These are phyloP conservation scores for Molothrus aeneus DNA, from an alignment of 2,797 vertebrate species.

Conservation along the genomic window DNA sequence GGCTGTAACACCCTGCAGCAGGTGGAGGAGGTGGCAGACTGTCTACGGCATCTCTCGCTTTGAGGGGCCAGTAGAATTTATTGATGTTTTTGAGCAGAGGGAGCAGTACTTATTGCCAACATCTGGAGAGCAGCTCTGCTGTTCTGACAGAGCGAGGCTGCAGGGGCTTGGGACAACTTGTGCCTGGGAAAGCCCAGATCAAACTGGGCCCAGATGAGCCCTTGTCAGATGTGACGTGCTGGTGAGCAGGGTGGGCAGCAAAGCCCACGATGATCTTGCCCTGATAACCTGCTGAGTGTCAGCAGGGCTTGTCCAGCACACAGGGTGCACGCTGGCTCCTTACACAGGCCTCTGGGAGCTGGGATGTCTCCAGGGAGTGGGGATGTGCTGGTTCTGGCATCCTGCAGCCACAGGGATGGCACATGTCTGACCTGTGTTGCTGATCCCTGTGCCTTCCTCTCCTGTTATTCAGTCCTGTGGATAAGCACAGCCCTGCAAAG, in stretches of 20 bases:
- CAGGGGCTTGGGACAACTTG: fast-evolving
- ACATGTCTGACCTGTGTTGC: not conserved
- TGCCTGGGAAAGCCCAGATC: not conserved
- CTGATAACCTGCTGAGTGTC: not conserved
- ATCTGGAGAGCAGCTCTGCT: conserved; percentile 8
- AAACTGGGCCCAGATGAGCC: not conserved
- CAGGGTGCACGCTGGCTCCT: not conserved
- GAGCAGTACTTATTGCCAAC: not conserved
- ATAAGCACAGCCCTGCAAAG: not conserved
- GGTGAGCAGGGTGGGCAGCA: not conserved
- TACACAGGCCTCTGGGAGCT: fast-evolving
- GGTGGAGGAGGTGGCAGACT: not conserved
- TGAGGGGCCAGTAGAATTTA: not conserved
- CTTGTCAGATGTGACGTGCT: not conserved
- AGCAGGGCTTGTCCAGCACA: fast-evolving
- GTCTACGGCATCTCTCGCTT: not conserved
- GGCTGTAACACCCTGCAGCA: not conserved
- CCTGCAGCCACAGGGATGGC: not conserved
- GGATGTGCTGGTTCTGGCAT: fast-evolving
- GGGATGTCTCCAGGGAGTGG: not conserved
- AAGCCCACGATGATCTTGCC: not conserved
- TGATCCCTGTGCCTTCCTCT: not conserved
- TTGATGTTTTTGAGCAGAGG: not conserved
- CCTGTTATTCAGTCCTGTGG: fast-evolving
- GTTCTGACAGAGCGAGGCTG: fast-evolving